A percentile compares a stretch with the other conserved stretches of the same genome.
phyloP scores from a whole-genome alignment of 2,797 vertebrate species.

The Loriculus beryllinus region DNA sequence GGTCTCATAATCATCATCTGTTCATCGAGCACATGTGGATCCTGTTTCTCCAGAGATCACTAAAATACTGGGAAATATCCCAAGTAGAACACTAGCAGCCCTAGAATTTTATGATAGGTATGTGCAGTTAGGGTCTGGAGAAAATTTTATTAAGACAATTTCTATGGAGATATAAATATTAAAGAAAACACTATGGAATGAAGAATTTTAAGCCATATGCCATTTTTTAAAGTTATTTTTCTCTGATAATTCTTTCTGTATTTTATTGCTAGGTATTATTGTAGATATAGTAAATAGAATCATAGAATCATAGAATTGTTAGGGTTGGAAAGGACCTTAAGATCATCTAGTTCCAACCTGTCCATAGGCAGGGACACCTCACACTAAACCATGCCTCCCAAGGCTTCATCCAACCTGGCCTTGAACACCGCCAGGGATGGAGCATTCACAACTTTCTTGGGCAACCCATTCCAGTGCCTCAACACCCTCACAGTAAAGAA shows the following conservation, averaged over 20 bases:
- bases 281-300: background rate
- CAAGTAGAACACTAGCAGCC: background rate
- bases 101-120: background rate
- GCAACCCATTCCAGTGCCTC: too few species aligned
- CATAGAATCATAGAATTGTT: too few species aligned
- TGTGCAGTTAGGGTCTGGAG: background rate
- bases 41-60: background rate
- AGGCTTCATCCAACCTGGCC: too few species aligned
- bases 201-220: background rate
- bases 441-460: too few species aligned
- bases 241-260: background rate
- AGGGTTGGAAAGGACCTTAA: too few species aligned
- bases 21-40: background rate
- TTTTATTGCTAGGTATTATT: background rate
- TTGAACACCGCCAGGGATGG: too few species aligned
- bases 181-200: background rate
- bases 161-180: background rate
- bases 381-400: too few species aligned
- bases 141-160: background rate
- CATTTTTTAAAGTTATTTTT: background rate
- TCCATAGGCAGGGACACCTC: too few species aligned
- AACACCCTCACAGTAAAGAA: too few species aligned
- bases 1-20: background rate
- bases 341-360: too few species aligned
- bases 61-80: background rate